Conservation (phyloP, 2,113 vertebrate species). For the Corvus hawaiiensis region DNA sequence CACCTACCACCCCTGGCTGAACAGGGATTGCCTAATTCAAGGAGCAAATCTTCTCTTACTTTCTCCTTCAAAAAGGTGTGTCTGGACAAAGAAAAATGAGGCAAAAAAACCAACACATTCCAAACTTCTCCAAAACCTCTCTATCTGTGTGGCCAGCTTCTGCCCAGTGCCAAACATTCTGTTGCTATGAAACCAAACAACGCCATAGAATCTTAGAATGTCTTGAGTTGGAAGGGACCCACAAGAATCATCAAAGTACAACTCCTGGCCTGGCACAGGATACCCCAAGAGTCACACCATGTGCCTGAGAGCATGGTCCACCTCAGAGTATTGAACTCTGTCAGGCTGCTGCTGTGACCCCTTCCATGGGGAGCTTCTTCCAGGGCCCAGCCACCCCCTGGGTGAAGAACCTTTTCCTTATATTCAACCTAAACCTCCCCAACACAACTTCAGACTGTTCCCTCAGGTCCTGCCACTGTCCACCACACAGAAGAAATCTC, state of each 20-base stretch:
- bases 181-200: not conserved
- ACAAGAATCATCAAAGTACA: not conserved
- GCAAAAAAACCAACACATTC: accelerated
- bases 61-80: not conserved
- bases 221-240: not conserved
- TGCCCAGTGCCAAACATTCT: not conserved
- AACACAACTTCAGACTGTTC: not conserved
- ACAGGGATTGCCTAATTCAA: not conserved
- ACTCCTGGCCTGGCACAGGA: not conserved
- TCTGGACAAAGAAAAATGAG: not conserved
- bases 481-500: not conserved
- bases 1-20: not conserved
- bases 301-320: not conserved
- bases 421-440: not conserved
- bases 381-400: not conserved
- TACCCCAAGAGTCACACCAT: not conserved
- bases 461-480: accelerated
- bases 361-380: not conserved
- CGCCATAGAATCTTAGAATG: not conserved
- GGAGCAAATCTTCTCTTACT: not conserved
- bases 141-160: not conserved
- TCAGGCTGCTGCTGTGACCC: not conserved
- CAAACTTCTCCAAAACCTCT: not conserved
- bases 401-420: not conserved
- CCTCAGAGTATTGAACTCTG: not conserved